Evolutionary conservation across 92 coral and sea anemone species (phyloP).

Genomic region (Palythoa caribaeorum): DNA sequence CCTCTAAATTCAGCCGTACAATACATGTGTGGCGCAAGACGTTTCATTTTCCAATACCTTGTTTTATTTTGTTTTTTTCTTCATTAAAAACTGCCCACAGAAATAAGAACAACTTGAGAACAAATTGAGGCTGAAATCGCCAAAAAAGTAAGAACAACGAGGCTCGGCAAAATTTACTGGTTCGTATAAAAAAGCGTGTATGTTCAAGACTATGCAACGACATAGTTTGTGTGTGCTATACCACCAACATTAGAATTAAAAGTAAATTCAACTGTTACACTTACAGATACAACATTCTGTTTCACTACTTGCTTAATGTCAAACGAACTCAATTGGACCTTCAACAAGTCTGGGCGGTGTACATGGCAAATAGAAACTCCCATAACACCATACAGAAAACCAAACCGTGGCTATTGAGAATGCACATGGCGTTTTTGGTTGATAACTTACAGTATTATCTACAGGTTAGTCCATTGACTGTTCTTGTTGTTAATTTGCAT

Average conservation of each 20-base stretch:
- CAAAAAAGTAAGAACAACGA: too few species aligned
- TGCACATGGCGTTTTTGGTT: constrained; percentile 99
- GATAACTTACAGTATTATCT: constrained; percentile 95
- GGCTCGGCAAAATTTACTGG: too few species aligned
- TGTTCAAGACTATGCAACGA: too few species aligned
- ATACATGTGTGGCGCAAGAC: too few species aligned
- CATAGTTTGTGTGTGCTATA: not conserved
- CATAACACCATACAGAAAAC: constrained; percentile 72
- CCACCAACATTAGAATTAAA: not conserved
- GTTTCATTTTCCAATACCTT: too few species aligned
- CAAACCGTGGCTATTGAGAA: constrained; percentile 90
- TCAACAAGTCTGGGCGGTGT: constrained; percentile 91
- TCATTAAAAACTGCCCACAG: too few species aligned
- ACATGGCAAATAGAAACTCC: constrained; percentile 83
- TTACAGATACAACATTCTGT: constrained; percentile 83
- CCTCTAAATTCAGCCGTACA: too few species aligned
- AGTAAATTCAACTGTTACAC: not conserved
- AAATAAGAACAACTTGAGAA: too few species aligned
- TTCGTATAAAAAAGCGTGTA: too few species aligned
- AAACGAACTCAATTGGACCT: constrained; percentile 95
- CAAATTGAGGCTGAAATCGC: too few species aligned
- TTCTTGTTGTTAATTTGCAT: too few species aligned
- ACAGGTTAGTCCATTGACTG: constrained; percentile 68
- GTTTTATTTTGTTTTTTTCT: too few species aligned
- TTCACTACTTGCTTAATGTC: constrained; percentile 91